phyloP scores from a whole-genome alignment of 1,140 invertebrate genomes.

The Tetragonula clypearis region DNA sequence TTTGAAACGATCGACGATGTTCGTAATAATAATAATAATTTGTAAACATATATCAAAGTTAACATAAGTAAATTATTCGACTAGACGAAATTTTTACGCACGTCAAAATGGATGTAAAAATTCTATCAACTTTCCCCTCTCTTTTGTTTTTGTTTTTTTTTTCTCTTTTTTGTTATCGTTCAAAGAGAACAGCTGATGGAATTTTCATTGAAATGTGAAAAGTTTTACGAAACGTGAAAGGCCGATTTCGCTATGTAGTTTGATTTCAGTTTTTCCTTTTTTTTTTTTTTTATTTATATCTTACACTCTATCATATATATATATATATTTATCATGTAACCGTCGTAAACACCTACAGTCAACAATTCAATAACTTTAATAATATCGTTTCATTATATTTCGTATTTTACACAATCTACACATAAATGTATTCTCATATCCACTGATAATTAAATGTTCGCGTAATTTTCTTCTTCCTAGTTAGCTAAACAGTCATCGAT shows the following conservation, averaged over 20 bases:
- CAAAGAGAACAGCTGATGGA: background rate
- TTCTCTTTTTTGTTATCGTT: background rate
- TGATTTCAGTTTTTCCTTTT: slow-evolving; percentile 31
- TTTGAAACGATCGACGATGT: background rate
- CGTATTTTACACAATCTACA: slow-evolving; percentile 70
- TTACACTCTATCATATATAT: slow-evolving; percentile 54
- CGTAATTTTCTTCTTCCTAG: slow-evolving; percentile 34
- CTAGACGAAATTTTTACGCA: background rate
- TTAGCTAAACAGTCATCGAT: slow-evolving; percentile 35
- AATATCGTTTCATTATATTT: slow-evolving; percentile 54
- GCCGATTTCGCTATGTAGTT: slow-evolving; percentile 47
- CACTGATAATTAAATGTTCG: slow-evolving; percentile 52
- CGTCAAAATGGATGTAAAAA: background rate
- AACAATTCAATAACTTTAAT: slow-evolving; percentile 69
- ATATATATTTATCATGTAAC: slow-evolving; percentile 53
- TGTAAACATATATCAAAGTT: background rate
- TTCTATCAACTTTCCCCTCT: background rate
- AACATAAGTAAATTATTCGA: background rate
- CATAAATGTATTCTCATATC: slow-evolving; percentile 58
- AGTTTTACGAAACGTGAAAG: slow-evolving; percentile 36
- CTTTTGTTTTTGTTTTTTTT: no score
- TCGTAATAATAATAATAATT: background rate
- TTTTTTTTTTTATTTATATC: slow-evolving; percentile 23
- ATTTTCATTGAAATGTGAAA: background rate
- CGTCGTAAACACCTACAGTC: slow-evolving; percentile 66